These are phyloP conservation scores for Saguinus imperator DNA, from an alignment of 2,113 vertebrate genomes.

Conservation along the genomic window DNA sequence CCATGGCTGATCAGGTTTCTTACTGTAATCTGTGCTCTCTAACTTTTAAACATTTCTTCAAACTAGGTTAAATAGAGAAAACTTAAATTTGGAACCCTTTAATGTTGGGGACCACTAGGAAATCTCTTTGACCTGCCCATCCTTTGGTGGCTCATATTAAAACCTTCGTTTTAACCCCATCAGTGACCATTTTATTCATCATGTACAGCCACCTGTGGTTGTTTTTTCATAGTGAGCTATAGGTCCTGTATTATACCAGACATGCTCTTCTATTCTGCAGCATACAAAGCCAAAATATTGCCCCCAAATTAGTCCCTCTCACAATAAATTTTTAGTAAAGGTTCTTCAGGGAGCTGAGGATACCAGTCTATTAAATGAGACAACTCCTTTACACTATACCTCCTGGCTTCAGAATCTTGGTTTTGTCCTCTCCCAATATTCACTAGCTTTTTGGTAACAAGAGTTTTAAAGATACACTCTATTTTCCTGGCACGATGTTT, in stretches of 20 bases:
- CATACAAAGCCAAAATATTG: neutral
- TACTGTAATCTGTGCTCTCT: neutral
- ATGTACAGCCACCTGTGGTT: neutral
- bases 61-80: neutral
- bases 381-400: neutral
- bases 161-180: neutral
- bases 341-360: neutral
- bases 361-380: neutral
- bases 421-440: neutral
- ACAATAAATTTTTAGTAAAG: neutral
- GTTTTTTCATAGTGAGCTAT: neutral
- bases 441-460: neutral
- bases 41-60: neutral
- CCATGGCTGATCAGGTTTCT: neutral
- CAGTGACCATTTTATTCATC: neutral
- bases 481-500: neutral
- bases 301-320: neutral
- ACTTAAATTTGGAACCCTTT: neutral
- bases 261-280: neutral
- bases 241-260: neutral
- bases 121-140: neutral
- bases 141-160: neutral
- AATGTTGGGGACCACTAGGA: neutral
- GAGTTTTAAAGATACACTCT: neutral
- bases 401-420: neutral